Base-by-base conservation (phyloP, 2,888 invertebrate genomes). In the Theretra japonica region DNA sequence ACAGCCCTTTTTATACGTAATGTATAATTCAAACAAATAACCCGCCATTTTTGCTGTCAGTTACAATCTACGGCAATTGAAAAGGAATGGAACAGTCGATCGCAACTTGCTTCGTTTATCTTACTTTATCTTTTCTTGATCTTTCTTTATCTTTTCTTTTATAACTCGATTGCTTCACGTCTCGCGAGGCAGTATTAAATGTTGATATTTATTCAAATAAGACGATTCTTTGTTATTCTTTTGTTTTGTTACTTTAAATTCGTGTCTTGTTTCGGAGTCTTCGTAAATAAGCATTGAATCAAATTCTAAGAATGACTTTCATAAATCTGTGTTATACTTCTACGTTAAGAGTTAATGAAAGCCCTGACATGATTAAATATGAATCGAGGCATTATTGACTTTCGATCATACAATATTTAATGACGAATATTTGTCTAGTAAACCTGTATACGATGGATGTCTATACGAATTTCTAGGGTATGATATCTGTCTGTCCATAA, bases 91-190 rank as follows among this genome's bases (percentile, higher is more conserved):
- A 65, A 65, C 65, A 65, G 65, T 65, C 41, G 65, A 65, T 65
- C 65, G 62, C 21, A 41, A 23, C 48, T 65, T n/a, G 48, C 65
- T 65, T 65, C 23, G 65, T 65, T 65, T 65, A 65, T 65, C 62
- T 62, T 33, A 33, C 62, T 62, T 62, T 62, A 62, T 62, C 65
- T 65, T 65, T 60, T 60, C 60, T n/a, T 60, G 41, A 41, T 41
- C 41, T 62, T 33, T 62, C 62, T 62, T 62, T 41, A 62, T 62
- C 65, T 65, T 65, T 60, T 60, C 60, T n/a, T 60, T 65, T 65
- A 65, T 65, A 65, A 65, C 48, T 65, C 23, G 65, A 41, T 65
- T 65, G 65, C 23, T 65, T 48, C 48, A 23, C 65, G 65, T 48
- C 48, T 65, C 48, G 65, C 41, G 17, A 23, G 65, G 65, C 48